These are phyloP conservation scores for Drosophila nasuta DNA, from an alignment of 1,140 invertebrate species.

Conservation along the genomic window DNA sequence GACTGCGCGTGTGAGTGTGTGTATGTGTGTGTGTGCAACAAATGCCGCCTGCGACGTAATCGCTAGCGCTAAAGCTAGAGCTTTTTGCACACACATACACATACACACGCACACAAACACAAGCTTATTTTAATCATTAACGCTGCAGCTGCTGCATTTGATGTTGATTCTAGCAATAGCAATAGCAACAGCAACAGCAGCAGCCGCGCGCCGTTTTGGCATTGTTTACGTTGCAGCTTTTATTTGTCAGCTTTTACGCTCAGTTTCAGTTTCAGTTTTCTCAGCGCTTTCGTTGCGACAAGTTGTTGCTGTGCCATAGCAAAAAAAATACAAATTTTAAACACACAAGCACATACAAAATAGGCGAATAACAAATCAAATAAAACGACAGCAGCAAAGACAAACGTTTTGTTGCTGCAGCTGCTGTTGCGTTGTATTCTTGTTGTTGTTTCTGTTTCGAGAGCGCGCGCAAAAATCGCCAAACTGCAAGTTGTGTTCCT, in stretches of 20 bases:
- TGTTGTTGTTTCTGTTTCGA: conserved; percentile 9
- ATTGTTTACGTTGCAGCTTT: conserved; percentile 81
- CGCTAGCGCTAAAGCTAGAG: conserved; percentile 37
- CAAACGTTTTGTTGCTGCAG: conserved; percentile 23
- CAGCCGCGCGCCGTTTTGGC: conserved; percentile 39
- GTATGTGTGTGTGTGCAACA: conserved; percentile 58
- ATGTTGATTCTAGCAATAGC: conserved; percentile 37
- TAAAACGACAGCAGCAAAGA: conserved; percentile 8
- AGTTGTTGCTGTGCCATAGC: conserved; percentile 59
- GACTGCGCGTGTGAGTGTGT: neutral
- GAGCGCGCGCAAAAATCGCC: conserved; percentile 33
- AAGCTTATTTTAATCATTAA: conserved; percentile 61
- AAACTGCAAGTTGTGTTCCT: neutral
- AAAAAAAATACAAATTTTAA: conserved; percentile 6
- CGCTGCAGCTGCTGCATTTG: conserved; percentile 65
- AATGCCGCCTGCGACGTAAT: conserved; percentile 73
- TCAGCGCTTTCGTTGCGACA: conserved; percentile 72
- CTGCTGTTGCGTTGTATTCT: neutral
- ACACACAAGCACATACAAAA: conserved; percentile 5
- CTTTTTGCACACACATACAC: conserved; percentile 38
- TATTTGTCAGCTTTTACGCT: conserved; percentile 70
- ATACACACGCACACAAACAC: conserved; percentile 23
- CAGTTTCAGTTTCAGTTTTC: conserved; percentile 68
- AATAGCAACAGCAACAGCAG: neutral
- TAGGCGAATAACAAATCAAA: neutral